Evolutionary conservation across 2,797 vertebrate genomes (phyloP), one percentile per base, ranked within the genome.

Genomic region (Mormyrus proboscirostris): DNA sequence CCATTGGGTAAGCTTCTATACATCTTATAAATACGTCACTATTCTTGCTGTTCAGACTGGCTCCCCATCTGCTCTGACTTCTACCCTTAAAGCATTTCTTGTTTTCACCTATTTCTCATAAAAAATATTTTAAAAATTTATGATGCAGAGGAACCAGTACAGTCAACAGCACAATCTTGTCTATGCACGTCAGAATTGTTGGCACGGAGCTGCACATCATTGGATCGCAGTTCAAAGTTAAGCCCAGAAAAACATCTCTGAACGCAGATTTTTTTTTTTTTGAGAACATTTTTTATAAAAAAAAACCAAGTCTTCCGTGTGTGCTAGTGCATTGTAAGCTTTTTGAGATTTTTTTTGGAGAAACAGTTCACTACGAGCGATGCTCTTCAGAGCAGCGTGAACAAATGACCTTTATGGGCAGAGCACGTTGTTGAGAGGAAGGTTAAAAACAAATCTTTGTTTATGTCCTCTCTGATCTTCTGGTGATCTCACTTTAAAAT

Each of bases 41-140:
- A 88, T 91, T 91, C 89, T 90, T 90, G 33, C 6, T 44, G 19
- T 62, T 57, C 50, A 84, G 88, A 87, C 69, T 88, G 89, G 53
- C 89, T 89, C 33, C 57, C 88, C n/a, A 88, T 89, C 87, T 82
- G 88, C 90, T 89, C 88, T 89, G 90, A 33, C 91, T 86, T 82
- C 88, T 90, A 49, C 55, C 41, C 25, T 50, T 76, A 44, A 83
- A 86, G 55, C 44, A 57, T 86, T 33, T 90, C 89, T 69, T 69
- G 65, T 69, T 69, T 55, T n/a, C 73, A 87, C 29, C 79, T 53
- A 5, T 89, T 88, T 88, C 51, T 33, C 65, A 69, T 69, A 33
- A 69, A 33, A 69, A 12, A 29, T 62, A 69, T 33, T 33, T 33
- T 82, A 88, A 25, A 33, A 51, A 83, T 85, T 22, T 50, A 79